Base-by-base conservation (phyloP, 2,113 vertebrate species). In the Plecotus auritus region DNA sequence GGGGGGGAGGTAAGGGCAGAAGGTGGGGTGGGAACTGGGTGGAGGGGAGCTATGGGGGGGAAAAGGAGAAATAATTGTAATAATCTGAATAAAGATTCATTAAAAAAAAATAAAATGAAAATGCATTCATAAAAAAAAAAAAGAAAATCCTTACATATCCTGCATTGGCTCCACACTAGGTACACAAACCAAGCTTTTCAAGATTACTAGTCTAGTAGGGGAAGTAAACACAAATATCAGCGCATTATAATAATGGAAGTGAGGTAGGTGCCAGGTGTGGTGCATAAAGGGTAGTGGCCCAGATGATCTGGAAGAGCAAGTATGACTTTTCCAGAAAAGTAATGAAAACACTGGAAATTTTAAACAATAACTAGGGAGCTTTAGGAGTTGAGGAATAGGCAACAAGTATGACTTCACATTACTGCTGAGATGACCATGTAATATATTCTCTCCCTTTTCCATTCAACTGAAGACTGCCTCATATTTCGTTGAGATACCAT, bases 121-220 rank as follows among this genome's bases (percentile, higher is more conserved):
- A n/a, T n/a, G n/a, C n/a, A n/a, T n/a, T n/a, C n/a, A n/a, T n/a
- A 83, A 95, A 95, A 90, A 83, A 95, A 95, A 90, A 83, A 95
- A 95, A 90, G 17, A 83, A 95, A 95, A 90, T 37, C 32, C 35
- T 61, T 78, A 83, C 32, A 91, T 87, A 76, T 80, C 23, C 22
- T 69, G 18, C 4, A 18, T 51, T 40, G 80, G 67, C 26, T 28
- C 23, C 49, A 67, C 32, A 66, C 8, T 67, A 59, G 28, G 67
- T 28, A 85, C 56, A 66, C 8, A 70, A 69, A 56, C 23, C 28
- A 73, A 80, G 23, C n/a, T 90, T 94, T 90, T 92, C 56, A 78
- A 85, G 3, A n/a, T 82, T 90, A 23, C 4, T 28, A 66, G 22
- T 73, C 12, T 93, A 73, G 1, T 18, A 35, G 40, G n/a, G 9